Evolutionary conservation across 2,888 invertebrate species (phyloP).

Genomic region (Bembecia ichneumoniformis): DNA sequence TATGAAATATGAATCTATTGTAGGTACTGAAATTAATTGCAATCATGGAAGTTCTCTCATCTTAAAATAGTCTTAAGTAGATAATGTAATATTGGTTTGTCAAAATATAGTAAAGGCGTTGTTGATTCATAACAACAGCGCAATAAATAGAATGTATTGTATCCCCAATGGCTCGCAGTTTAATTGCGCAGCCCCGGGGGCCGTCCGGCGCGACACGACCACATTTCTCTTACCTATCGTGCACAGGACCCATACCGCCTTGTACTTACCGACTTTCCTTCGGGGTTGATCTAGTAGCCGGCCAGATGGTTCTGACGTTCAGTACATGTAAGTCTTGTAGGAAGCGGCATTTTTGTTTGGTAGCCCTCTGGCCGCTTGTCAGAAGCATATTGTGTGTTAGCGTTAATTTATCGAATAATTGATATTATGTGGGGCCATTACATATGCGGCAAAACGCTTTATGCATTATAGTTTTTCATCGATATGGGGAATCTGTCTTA

Average conservation of each 20-base stretch:
- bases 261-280: constrained; percentile 33
- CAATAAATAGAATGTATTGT: background rate
- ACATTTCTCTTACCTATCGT: constrained; percentile 40
- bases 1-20: too few relatives aligned
- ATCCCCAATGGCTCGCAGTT: constrained; percentile 35
- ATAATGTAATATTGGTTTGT: too few relatives aligned
- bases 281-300: constrained; percentile 27
- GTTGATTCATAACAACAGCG: background rate
- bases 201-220: constrained; percentile 50
- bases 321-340: background rate
- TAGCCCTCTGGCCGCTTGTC: background rate
- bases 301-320: constrained; percentile 17
- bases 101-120: too few relatives aligned
- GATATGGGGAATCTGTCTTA: too few relatives aligned
- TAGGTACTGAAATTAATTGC: too few relatives aligned
- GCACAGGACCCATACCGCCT: constrained; percentile 14
- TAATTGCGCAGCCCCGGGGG: constrained; percentile 62
- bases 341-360: background rate
- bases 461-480: too few relatives aligned
- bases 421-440: too few relatives aligned
- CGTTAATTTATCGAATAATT: too few relatives aligned
- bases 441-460: too few relatives aligned
- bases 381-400: background rate
- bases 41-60: too few relatives aligned
- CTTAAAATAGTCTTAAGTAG: too few relatives aligned